Evolutionary conservation across 2,888 invertebrate genomes (phyloP).

Genomic region (Troilus luridus): DNA sequence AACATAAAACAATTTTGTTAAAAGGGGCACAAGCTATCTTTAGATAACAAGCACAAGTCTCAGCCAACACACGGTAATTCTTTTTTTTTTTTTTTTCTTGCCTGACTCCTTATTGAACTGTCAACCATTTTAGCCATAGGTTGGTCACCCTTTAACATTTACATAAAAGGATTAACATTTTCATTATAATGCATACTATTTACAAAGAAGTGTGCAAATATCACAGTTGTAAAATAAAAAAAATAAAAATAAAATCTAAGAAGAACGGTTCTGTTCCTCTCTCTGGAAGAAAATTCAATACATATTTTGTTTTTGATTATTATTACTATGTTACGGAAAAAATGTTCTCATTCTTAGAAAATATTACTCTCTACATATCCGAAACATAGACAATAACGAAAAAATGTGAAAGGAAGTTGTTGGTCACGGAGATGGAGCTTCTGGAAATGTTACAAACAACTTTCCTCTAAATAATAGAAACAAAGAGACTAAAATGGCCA

Average conservation of each 20-base stretch:
- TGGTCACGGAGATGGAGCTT: too few species aligned
- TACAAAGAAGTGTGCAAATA: slow-evolving; percentile 56
- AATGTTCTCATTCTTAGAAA: too few species aligned
- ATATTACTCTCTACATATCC: too few species aligned
- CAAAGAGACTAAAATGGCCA: too few species aligned
- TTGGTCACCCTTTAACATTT: slow-evolving; percentile 55
- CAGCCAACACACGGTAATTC: slow-evolving; percentile 40
- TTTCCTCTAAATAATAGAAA: too few species aligned
- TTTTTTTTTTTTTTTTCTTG: slow-evolving; percentile 48
- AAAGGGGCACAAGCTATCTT: slow-evolving; percentile 28
- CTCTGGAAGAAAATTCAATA: too few species aligned
- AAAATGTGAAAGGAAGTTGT: too few species aligned
- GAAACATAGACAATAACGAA: too few species aligned
- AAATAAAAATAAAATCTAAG: not conserved
- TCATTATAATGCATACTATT: slow-evolving; percentile 47
- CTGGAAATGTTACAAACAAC: too few species aligned
- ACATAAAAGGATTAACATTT: slow-evolving; percentile 48
- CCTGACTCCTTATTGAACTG: slow-evolving; percentile 53
- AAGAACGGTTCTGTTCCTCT: not conserved
- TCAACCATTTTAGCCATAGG: slow-evolving; percentile 51
- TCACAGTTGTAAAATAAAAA: slow-evolving; percentile 2
- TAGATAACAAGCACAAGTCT: slow-evolving; percentile 18
- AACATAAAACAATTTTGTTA: slow-evolving; percentile 18
- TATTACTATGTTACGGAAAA: too few species aligned
- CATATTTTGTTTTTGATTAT: too few species aligned